phyloP scores from a whole-genome alignment of 1,140 invertebrate genomes.

The Sipha flava region DNA sequence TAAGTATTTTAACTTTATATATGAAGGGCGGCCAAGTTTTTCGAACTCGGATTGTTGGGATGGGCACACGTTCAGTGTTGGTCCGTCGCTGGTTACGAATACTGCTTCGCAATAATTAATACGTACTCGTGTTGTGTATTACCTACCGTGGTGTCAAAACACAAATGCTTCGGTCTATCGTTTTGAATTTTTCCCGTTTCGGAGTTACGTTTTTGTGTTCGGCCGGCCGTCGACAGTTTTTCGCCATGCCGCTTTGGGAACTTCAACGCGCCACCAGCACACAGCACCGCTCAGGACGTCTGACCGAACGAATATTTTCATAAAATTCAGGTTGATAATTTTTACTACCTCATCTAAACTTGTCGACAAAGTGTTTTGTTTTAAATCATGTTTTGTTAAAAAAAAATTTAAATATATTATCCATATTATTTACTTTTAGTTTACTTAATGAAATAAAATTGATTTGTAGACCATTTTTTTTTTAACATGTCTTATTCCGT shows the following conservation, averaged over 20 bases:
- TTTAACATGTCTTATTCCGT: too few species aligned
- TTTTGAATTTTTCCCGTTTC: too few species aligned
- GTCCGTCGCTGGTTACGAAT: background rate
- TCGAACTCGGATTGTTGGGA: background rate
- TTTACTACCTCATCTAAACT: too few species aligned
- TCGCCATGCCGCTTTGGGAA: slow-evolving; percentile 20
- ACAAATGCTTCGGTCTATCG: too few species aligned
- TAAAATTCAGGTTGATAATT: background rate
- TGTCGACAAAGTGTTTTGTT: too few species aligned
- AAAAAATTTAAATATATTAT: too few species aligned
- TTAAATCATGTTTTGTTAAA: too few species aligned
- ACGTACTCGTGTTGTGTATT: too few species aligned
- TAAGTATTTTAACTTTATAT: slow-evolving; percentile 9
- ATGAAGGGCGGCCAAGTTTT: background rate
- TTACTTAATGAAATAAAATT: too few species aligned
- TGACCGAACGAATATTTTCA: background rate
- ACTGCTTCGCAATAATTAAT: background rate
- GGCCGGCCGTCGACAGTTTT: background rate
- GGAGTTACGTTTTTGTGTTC: background rate
- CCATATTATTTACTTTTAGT: too few species aligned
- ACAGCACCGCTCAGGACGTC: background rate
- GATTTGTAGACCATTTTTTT: too few species aligned
- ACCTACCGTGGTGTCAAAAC: too few species aligned
- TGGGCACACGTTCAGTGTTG: background rate
- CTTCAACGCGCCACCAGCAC: slow-evolving; percentile 3